Conservation (phyloP, 2,113 vertebrate genomes). For the Glaucomys volans region DNA sequence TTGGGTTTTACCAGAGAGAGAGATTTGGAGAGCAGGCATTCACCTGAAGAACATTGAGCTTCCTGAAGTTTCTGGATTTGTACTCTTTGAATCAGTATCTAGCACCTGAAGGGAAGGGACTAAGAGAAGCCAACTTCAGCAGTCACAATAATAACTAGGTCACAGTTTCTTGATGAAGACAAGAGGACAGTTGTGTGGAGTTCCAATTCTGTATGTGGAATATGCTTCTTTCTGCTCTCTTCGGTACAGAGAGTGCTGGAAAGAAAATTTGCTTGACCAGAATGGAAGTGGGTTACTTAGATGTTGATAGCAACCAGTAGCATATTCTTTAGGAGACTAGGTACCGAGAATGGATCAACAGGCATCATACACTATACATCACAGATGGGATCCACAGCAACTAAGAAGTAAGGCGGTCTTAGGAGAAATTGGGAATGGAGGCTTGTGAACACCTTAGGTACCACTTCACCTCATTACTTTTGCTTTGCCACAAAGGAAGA, state of each 20-base stretch:
- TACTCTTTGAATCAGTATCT: neutral
- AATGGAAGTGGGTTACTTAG: neutral
- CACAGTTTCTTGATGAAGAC: neutral
- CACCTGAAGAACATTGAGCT: neutral
- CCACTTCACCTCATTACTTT: neutral
- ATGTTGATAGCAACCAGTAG: neutral
- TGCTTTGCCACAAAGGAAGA: neutral
- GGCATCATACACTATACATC: neutral
- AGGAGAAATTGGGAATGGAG: neutral
- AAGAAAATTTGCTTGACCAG: neutral
- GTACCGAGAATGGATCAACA: neutral
- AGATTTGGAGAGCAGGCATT: neutral
- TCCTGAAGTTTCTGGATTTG: neutral
- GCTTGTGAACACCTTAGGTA: neutral
- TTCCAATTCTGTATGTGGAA: neutral
- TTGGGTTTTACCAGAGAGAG: neutral
- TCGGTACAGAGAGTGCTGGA: neutral
- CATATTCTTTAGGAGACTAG: neutral
- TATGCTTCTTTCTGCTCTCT: neutral
- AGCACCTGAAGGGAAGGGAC: neutral
- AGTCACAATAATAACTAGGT: neutral
- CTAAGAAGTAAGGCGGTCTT: rapidly evolving
- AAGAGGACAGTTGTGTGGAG: neutral
- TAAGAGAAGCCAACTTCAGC: neutral
- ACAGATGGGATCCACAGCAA: neutral